A percentile compares a stretch with the other conserved stretches of the same genome.
Conservation (phyloP, 2,888 invertebrate genomes). For the Tolmerus cingulatus region DNA sequence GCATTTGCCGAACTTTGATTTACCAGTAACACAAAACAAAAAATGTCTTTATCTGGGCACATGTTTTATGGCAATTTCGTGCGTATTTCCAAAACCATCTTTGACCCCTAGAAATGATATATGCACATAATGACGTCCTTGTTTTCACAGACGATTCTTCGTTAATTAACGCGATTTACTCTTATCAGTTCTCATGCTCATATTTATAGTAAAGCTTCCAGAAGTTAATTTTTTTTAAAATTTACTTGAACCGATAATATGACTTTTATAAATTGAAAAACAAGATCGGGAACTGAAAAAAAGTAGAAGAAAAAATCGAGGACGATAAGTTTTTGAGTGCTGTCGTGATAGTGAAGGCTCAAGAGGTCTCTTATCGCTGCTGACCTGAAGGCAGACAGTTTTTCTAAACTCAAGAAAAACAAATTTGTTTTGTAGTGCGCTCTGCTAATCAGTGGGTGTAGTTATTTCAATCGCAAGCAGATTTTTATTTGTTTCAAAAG, state of each 20-base stretch:
- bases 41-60: neutral
- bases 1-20: neutral
- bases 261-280: conserved; percentile 22
- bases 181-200: neutral
- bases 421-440: neutral
- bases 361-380: neutral
- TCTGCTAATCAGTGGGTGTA: neutral
- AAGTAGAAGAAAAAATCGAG: neutral
- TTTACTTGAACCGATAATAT: neutral
- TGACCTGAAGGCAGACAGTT: neutral
- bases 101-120: neutral
- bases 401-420: neutral
- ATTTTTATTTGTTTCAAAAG: neutral
- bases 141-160: neutral
- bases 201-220: neutral
- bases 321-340: neutral
- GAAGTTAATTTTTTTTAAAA: neutral
- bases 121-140: neutral
- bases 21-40: neutral
- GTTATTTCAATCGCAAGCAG: neutral
- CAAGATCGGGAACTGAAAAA: neutral
- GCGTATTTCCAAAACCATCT: neutral
- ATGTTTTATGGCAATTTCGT: neutral
- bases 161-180: neutral
- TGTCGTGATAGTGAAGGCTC: neutral